phyloP scores from a whole-genome alignment of 2,113 vertebrate species.

The Lasiurus borealis region DNA sequence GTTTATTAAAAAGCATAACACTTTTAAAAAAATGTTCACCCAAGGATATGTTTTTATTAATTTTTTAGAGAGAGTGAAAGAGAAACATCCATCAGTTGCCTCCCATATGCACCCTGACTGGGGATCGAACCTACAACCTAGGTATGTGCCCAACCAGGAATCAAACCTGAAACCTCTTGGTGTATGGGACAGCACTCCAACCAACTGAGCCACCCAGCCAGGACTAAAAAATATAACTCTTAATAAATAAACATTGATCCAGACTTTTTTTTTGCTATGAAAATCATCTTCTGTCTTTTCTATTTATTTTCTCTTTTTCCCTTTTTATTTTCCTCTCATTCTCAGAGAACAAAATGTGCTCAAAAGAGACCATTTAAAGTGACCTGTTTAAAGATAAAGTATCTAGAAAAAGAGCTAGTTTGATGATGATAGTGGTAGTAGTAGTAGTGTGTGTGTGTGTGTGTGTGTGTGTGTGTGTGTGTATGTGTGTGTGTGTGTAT shows the following conservation, averaged over 20 bases:
- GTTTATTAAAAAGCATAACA: conserved; percentile 36
- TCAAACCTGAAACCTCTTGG: background rate
- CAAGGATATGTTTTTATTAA: background rate
- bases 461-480: too few relatives aligned
- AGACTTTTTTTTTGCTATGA: background rate
- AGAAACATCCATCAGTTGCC: background rate
- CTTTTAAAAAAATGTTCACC: too few relatives aligned
- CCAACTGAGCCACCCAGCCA: background rate
- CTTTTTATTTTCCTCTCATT: background rate
- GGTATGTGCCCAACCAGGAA: background rate
- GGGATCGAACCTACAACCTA: background rate
- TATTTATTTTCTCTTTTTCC: background rate
- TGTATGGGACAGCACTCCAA: background rate
- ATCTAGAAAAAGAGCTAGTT: background rate
- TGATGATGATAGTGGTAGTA: background rate
- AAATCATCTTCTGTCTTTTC: conserved; percentile 10
- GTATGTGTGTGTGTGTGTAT: too few relatives aligned
- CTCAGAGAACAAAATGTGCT: background rate
- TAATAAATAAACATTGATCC: background rate
- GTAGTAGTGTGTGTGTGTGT: background rate
- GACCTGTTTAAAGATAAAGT: background rate
- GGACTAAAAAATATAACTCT: background rate
- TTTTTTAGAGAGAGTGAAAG: background rate
- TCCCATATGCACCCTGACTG: background rate
- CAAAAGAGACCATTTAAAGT: background rate